A percentile compares a stretch with the other conserved stretches of the same genome.
Evolutionary conservation across 2,888 invertebrate species (phyloP).

Genomic region (Erebia palarica): DNA sequence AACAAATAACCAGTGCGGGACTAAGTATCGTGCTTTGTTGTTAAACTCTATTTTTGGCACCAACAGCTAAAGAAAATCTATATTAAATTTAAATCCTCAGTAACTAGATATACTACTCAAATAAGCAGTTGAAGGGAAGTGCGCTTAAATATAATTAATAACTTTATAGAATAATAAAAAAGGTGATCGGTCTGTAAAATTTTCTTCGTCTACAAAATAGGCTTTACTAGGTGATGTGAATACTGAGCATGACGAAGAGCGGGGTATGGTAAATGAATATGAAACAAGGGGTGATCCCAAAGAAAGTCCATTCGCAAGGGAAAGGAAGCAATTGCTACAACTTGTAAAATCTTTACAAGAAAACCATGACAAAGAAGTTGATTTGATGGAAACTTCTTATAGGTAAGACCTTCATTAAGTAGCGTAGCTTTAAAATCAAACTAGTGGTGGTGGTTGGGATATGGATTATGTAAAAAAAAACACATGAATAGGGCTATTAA

Average conservation of each 20-base stretch:
- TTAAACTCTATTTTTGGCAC: too few relatives aligned
- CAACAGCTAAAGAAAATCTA: too few relatives aligned
- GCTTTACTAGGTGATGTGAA: conserved; percentile 59
- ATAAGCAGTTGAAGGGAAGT: background rate
- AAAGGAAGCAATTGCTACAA: conserved; percentile 71
- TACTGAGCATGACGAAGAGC: conserved; percentile 45
- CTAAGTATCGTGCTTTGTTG: too few relatives aligned
- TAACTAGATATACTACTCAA: background rate
- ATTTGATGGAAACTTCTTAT: conserved; percentile 84
- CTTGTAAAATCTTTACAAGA: conserved; percentile 79
- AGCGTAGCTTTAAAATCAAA: too few relatives aligned
- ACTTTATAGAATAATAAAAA: background rate
- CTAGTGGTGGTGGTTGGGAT: background rate
- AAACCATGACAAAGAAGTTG: conserved; percentile 84
- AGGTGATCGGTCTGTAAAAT: background rate
- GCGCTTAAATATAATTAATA: too few relatives aligned
- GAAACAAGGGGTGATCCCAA: conserved; percentile 48
- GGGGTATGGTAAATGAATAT: conserved; percentile 40
- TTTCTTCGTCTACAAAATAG: conserved; percentile 46
- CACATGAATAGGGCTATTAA: background rate
- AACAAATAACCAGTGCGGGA: too few relatives aligned
- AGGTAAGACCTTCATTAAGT: conserved; percentile 58
- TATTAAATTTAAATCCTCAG: background rate
- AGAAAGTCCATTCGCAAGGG: conserved; percentile 61
- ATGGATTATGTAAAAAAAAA: background rate